Evolutionary conservation across 2,797 vertebrate genomes (phyloP).

Genomic region (Zenarchopterus dispar): DNA sequence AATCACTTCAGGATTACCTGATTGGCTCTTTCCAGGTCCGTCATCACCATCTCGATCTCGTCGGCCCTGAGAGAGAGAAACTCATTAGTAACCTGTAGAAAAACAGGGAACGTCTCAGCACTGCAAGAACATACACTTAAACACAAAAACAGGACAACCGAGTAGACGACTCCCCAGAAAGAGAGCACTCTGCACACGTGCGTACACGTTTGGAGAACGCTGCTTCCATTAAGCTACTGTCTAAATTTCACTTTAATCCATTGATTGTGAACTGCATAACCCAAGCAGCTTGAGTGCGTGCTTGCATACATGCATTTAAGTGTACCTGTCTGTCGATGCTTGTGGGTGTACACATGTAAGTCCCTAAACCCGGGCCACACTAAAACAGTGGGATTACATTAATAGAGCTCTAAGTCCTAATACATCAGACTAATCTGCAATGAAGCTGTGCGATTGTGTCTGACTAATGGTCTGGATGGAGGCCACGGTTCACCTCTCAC

Average conservation of each 20-base stretch:
- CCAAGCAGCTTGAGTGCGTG: conserved; percentile 77
- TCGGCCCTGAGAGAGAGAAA: conserved; percentile 86
- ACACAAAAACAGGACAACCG: conserved; percentile 22
- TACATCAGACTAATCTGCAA: conserved; percentile 84
- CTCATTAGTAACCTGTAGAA: conserved; percentile 35
- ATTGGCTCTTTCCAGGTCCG: conserved; percentile 98
- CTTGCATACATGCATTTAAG: conserved; percentile 72
- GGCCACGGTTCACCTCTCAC: conserved; percentile 77
- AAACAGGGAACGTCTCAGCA: conserved; percentile 14
- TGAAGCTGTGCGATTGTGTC: conserved; percentile 81
- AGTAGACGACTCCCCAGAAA: conserved; percentile 28
- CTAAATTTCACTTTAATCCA: conserved; percentile 85
- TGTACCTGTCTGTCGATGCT: conserved; percentile 53
- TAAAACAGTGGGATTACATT: conserved; percentile 86
- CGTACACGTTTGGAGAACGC: conserved; percentile 48
- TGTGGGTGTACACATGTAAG: conserved; percentile 76
- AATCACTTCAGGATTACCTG: conserved; percentile 84
- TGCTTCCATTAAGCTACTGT: conserved; percentile 75
- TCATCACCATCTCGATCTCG: conserved; percentile 99
- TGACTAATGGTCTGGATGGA: conserved; percentile 78
- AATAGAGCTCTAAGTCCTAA: conserved; percentile 82
- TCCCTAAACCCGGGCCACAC: conserved; percentile 77
- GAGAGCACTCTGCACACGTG: conserved; percentile 26
- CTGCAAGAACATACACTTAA: conserved; percentile 16
- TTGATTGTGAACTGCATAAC: conserved; percentile 76